phyloP scores from a whole-genome alignment of 2,113 vertebrate genomes.

The Oxygymnocypris stewartii region DNA sequence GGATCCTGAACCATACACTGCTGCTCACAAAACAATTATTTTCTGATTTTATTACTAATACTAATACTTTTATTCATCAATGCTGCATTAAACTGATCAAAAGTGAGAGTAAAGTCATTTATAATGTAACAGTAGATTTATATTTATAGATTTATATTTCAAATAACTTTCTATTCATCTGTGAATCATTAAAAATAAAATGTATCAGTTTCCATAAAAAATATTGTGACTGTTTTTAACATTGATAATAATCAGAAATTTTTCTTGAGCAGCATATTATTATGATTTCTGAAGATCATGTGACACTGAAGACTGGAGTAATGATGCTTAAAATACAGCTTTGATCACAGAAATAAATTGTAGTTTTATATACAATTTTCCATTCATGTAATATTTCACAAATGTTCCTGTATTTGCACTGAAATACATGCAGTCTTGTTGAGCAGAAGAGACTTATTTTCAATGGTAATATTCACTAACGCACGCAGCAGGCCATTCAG shows the following conservation, averaged over 20 bases:
- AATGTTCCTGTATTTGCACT: neutral
- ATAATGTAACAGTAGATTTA: no score
- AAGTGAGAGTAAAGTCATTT: neutral
- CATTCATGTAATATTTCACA: no score
- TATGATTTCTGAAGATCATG: neutral
- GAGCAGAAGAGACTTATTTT: neutral
- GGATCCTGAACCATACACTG: no score
- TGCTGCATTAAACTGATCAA: neutral
- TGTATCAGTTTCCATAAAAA: neutral
- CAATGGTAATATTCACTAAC: no score
- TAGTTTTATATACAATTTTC: no score
- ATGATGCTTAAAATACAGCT: neutral
- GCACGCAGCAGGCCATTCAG: no score
- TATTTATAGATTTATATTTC: no score
- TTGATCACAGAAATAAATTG: neutral
- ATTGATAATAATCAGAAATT: neutral
- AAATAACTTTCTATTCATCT: neutral
- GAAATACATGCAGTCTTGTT: neutral
- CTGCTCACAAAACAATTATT: no score
- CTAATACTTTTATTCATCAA: neutral
- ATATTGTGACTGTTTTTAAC: neutral
- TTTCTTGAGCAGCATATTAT: neutral
- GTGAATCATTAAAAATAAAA: neutral
- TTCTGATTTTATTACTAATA: neutral
- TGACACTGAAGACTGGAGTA: neutral